phyloP scores from a whole-genome alignment of 2,797 vertebrate genomes.

The Etheostoma nigrum region DNA sequence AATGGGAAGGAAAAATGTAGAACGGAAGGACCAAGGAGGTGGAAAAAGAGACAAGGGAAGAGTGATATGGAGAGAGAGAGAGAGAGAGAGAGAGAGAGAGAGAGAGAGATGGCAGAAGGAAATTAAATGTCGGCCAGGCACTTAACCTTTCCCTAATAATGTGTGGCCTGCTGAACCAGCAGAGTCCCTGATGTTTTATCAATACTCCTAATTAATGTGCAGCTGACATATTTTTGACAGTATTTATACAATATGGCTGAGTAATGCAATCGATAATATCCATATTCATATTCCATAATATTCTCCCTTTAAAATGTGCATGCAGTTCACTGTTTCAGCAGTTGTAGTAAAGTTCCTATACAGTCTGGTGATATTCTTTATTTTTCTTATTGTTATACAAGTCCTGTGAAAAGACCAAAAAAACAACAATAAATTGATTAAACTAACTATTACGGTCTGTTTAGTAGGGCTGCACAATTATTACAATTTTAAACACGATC shows the following conservation, averaged over 20 bases:
- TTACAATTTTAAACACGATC: too few relatives aligned
- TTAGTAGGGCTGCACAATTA: not conserved
- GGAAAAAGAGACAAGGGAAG: slow-evolving; percentile 21
- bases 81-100: slow-evolving; percentile 39
- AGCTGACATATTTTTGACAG: slow-evolving; percentile 77
- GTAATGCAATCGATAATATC: slow-evolving; percentile 75
- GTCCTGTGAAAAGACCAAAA: not conserved
- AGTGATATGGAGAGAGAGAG: slow-evolving; percentile 28
- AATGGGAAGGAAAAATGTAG: slow-evolving; percentile 9
- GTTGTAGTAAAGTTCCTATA: slow-evolving; percentile 6
- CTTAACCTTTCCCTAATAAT: slow-evolving; percentile 85
- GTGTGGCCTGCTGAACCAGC: slow-evolving; percentile 83
- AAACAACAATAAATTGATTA: slow-evolving; percentile 1
- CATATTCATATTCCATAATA: slow-evolving; percentile 59
- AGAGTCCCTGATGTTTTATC: slow-evolving; percentile 79
- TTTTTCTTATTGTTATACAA: not conserved
- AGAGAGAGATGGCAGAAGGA: slow-evolving; percentile 56
- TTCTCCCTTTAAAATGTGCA: slow-evolving; percentile 45
- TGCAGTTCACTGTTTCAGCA: slow-evolving; percentile 20
- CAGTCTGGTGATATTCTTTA: not conserved
- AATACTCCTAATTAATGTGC: slow-evolving; percentile 83
- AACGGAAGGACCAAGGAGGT: slow-evolving; percentile 7
- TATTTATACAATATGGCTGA: slow-evolving; percentile 75
- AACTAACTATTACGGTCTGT: not conserved
- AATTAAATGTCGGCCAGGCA: slow-evolving; percentile 79